Percentiles rank a stretch among this genome's conserved stretches.
These are phyloP conservation scores for Butastur rufipennis DNA, from an alignment of 2,113 vertebrate genomes.

Conservation along the genomic window DNA sequence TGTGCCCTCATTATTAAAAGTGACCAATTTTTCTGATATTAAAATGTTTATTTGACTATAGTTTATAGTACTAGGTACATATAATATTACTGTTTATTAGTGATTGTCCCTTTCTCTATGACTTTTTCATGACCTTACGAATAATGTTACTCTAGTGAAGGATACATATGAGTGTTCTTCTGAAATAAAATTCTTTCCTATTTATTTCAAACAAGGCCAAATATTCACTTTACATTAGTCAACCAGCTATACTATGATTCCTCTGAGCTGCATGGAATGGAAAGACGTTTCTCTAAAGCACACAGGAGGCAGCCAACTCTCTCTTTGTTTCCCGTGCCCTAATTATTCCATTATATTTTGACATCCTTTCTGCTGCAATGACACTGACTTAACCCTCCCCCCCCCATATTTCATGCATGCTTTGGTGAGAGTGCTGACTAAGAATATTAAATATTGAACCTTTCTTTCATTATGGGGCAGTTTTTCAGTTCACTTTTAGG, in stretches of 20 bases:
- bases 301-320: background rate
- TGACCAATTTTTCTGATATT: background rate
- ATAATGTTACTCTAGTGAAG: background rate
- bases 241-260: background rate
- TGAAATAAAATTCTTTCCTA: background rate
- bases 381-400: background rate
- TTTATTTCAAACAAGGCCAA: conserved; percentile 25
- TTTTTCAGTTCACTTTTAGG: background rate
- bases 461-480: background rate
- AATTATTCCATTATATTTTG: conserved; percentile 35
- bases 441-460: background rate
- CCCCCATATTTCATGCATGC: background rate
- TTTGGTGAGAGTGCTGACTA: background rate
- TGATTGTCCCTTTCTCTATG: background rate
- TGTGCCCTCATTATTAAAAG: background rate
- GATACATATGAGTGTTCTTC: background rate
- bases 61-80: background rate
- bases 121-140: background rate
- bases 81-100: background rate
- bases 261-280: background rate
- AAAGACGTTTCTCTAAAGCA: background rate
- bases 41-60: background rate
- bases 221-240: background rate
- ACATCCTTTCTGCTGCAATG: background rate
- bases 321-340: conserved; percentile 14